Evolutionary conservation across 2,797 vertebrate genomes (phyloP).

Genomic region (Scarus forsteni): DNA sequence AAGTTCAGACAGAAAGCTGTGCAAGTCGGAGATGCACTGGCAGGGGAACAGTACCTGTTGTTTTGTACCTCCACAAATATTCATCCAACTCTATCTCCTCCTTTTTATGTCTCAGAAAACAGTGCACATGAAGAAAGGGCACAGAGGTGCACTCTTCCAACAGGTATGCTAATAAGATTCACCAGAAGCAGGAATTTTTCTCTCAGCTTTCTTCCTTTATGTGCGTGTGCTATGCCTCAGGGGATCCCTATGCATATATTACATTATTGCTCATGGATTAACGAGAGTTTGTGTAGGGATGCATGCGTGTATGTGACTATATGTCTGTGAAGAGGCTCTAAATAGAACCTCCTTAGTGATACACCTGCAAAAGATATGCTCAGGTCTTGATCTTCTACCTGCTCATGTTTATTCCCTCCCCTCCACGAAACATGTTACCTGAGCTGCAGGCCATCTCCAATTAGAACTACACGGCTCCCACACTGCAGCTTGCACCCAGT

Average conservation of each 20-base stretch:
- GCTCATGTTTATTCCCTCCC: slow-evolving; percentile 7
- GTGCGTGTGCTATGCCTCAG: slow-evolving; percentile 41
- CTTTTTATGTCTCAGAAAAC: slow-evolving; percentile 14
- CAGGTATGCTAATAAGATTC: slow-evolving; percentile 67
- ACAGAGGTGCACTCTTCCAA: slow-evolving; percentile 46
- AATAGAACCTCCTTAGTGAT: slow-evolving; percentile 18
- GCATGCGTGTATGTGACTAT: slow-evolving; percentile 16
- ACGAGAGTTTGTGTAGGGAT: slow-evolving; percentile 29
- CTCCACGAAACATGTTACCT: slow-evolving; percentile 11
- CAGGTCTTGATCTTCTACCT: slow-evolving; percentile 25
- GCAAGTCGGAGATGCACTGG: slow-evolving; percentile 38
- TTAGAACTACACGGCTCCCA: slow-evolving; percentile 29
- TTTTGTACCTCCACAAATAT: slow-evolving; percentile 33
- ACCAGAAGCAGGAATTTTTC: slow-evolving; percentile 56
- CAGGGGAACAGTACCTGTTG: slow-evolving; percentile 31
- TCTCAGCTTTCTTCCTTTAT: slow-evolving; percentile 47
- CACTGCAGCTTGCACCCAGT: slow-evolving; percentile 23
- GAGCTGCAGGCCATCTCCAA: slow-evolving; percentile 43
- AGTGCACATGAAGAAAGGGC: slow-evolving; percentile 24
- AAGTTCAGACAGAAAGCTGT: slow-evolving; percentile 36
- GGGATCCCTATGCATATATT: slow-evolving; percentile 60
- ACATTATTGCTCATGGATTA: slow-evolving; percentile 53
- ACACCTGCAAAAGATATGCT: slow-evolving; percentile 19
- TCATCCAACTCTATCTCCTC: slow-evolving; percentile 18
- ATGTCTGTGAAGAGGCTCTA: slow-evolving; percentile 12